Evolutionary conservation across 1,140 invertebrate genomes (phyloP).

Genomic region (Hyles vespertilio): DNA sequence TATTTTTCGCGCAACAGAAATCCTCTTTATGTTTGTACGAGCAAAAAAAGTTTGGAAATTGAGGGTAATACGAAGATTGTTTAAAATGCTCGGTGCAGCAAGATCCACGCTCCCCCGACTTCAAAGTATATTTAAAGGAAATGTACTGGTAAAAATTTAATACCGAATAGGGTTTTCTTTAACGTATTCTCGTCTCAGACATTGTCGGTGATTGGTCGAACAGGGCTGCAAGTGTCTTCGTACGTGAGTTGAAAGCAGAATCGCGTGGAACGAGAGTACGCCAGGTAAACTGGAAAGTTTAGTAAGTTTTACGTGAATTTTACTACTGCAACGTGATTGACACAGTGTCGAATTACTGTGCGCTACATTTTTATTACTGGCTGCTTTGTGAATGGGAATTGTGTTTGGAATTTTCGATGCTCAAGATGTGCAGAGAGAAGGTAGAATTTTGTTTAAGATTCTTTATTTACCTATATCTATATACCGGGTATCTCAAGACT

Average conservation of each 20-base stretch:
- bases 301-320: constrained; percentile 26
- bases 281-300: constrained; percentile 14
- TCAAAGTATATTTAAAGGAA: neutral
- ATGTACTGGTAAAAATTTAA: constrained; percentile 25
- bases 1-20: no score
- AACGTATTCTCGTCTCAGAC: constrained; percentile 58
- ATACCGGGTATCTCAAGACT: no score
- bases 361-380: constrained; percentile 17
- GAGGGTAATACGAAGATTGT: no score
- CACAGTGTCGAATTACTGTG: constrained; percentile 26
- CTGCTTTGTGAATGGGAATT: constrained; percentile 21
- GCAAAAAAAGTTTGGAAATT: no score
- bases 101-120: no score
- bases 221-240: constrained; percentile 50
- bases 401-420: no score
- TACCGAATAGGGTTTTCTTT: constrained; percentile 30
- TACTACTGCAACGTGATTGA: constrained; percentile 31
- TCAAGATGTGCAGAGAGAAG: no score
- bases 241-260: constrained; percentile 49
- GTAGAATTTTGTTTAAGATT: no score
- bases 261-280: neutral
- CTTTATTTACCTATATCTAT: no score
- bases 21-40: no score
- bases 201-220: constrained; percentile 57
- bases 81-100: no score